A percentile compares a stretch with the other conserved stretches of the same genome.
These are phyloP conservation scores for Nettapus auritus DNA, from an alignment of 2,113 vertebrate species.

Conservation along the genomic window DNA sequence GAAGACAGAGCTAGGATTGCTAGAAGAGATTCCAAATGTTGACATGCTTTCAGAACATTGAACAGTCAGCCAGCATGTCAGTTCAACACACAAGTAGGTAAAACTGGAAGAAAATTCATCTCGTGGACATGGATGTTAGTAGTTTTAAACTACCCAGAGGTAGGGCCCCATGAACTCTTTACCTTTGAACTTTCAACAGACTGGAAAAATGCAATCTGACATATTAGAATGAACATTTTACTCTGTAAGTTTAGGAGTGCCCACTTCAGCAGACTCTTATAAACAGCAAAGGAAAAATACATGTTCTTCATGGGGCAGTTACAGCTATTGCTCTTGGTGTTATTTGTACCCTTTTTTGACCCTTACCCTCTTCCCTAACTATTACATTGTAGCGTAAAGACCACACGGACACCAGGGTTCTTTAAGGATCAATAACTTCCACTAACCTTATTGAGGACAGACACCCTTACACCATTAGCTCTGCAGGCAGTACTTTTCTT, in stretches of 20 bases:
- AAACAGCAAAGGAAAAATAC: accelerated
- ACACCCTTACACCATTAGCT: no score
- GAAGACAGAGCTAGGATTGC: not conserved
- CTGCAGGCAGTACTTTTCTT: no score
- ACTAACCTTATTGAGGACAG: no score
- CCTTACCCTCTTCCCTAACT: not conserved
- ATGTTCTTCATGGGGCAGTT: accelerated
- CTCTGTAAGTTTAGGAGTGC: not conserved
- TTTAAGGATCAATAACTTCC: no score
- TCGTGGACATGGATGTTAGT: not conserved
- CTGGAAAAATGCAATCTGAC: not conserved
- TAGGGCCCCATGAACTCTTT: not conserved
- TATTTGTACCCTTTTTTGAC: not conserved
- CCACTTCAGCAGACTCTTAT: not conserved
- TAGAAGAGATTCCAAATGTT: not conserved
- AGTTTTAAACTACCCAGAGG: not conserved
- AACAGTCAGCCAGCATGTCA: not conserved
- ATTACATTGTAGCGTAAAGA: no score
- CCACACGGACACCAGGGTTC: no score
- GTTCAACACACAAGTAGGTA: no score
- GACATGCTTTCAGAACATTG: not conserved
- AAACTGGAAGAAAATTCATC: not conserved
- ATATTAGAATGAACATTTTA: not conserved
- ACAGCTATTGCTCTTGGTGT: not conserved
- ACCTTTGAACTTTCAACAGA: no score